Conservation (phyloP, 2,797 vertebrate genomes). For the Nothura maculosa region DNA sequence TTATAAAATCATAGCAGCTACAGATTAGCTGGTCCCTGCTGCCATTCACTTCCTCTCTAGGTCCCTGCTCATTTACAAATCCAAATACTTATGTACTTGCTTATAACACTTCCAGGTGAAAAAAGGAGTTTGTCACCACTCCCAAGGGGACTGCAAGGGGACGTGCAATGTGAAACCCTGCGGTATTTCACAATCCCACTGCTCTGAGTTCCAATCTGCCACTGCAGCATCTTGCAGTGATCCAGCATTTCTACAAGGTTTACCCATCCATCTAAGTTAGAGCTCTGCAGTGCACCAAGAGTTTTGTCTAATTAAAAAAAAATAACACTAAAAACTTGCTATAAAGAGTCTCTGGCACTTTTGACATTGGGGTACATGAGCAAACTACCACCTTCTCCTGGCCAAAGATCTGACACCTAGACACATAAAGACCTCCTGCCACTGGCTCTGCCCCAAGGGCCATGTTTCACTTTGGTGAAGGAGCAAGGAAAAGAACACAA, state of each 20-base stretch:
- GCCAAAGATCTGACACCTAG: not conserved
- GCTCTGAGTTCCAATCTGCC: not conserved
- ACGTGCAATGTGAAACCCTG: not conserved
- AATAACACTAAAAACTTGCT: not conserved
- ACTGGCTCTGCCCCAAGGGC: not conserved
- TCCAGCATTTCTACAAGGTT: not conserved
- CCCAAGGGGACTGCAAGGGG: not conserved
- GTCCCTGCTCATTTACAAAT: conserved; percentile 15
- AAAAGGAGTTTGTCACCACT: not conserved
- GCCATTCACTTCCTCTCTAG: not conserved
- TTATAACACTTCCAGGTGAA: not conserved
- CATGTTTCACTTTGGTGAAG: not conserved
- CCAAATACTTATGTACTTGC: not conserved
- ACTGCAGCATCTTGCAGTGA: not conserved
- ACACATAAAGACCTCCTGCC: not conserved
- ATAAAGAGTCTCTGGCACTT: not conserved
- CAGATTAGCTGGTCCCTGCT: conserved; percentile 25
- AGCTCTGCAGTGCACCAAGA: not conserved
- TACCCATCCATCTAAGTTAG: not conserved
- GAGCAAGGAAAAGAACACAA: not conserved
- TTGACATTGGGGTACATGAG: not conserved
- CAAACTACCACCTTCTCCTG: not conserved
- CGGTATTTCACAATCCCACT: not conserved
- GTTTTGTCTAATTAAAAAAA: not conserved
- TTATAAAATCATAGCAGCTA: conserved; percentile 6